Percentiles rank a stretch among this genome's conserved stretches.
phyloP scores from a whole-genome alignment of 2,888 invertebrate genomes.

The Galeopsomyia nigrocyanea region DNA sequence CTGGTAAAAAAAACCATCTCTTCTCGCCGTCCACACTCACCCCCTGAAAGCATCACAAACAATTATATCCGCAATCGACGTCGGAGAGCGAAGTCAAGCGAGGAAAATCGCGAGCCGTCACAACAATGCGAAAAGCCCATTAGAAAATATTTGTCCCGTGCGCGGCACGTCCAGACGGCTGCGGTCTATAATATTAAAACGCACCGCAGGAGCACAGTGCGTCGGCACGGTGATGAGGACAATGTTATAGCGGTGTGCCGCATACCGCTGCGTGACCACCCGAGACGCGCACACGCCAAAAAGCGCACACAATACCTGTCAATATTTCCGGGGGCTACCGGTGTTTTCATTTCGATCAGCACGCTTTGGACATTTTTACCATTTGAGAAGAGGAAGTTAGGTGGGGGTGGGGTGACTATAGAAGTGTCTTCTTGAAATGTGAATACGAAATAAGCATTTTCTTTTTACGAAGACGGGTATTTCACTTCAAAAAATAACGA shows the following conservation, averaged over 20 bases:
- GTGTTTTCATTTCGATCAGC: conserved; percentile 41
- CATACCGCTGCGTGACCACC: conserved; percentile 59
- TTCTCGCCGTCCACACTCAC: no score
- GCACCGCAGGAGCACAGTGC: no score
- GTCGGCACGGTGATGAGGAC: no score
- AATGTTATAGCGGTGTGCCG: no score
- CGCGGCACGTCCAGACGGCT: conserved; percentile 19
- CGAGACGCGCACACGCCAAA: conserved; percentile 58
- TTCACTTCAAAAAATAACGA: background rate
- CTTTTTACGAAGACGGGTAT: background rate
- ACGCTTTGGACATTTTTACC: conserved; percentile 9
- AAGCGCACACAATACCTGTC: conserved; percentile 50
- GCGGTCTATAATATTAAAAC: background rate
- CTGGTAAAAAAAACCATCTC: no score
- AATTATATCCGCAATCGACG: conserved; percentile 31
- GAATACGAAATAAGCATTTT: background rate
- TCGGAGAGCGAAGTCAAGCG: conserved; percentile 48
- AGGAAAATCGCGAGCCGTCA: conserved; percentile 56
- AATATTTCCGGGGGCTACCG: conserved; percentile 51
- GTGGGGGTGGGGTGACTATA: background rate
- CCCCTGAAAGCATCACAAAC: no score
- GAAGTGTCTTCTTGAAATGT: background rate
- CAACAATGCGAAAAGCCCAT: conserved; percentile 46
- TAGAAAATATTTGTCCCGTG: conserved; percentile 62
- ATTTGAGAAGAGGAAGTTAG: background rate